Percentiles rank a stretch among this genome's conserved stretches.
Evolutionary conservation across 2,113 vertebrate genomes (phyloP).

Genomic region (Istiophorus platypterus): DNA sequence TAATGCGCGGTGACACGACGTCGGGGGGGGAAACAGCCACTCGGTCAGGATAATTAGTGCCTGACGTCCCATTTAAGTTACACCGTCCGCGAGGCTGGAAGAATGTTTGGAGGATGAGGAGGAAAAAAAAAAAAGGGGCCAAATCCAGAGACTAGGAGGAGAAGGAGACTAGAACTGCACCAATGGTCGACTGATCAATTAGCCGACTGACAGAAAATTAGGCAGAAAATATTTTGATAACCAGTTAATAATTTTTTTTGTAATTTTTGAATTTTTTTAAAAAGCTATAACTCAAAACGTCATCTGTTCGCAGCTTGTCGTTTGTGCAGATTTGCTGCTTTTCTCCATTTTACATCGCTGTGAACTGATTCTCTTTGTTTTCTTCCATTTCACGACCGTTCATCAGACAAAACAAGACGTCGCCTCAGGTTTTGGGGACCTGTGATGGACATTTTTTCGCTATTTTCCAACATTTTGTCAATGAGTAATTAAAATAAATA

Average conservation of each 20-base stretch:
- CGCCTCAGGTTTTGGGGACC: neutral
- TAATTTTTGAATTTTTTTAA: too few species aligned
- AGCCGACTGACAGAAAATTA: too few species aligned
- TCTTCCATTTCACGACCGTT: neutral
- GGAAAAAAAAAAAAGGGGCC: neutral
- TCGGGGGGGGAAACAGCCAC: constrained; percentile 68
- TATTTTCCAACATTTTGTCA: too few species aligned
- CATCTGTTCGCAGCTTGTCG: neutral
- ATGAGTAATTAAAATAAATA: too few species aligned
- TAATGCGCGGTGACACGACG: constrained; percentile 78
- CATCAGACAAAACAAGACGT: neutral
- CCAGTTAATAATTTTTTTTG: neutral
- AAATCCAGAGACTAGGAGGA: neutral
- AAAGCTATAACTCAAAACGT: neutral
- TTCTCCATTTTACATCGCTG: neutral
- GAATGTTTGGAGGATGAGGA: neutral
- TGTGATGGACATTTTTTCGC: too few species aligned
- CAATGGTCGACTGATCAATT: too few species aligned
- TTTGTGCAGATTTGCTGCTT: neutral
- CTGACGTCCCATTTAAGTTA: constrained; percentile 52
- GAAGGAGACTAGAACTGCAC: neutral
- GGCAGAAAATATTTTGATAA: neutral
- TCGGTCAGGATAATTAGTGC: constrained; percentile 75
- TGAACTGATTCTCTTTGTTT: neutral
- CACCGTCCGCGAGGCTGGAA: constrained; percentile 22